Evolutionary conservation across 2,888 invertebrate species (phyloP).

Genomic region (Pollenia griseotomentosa): DNA sequence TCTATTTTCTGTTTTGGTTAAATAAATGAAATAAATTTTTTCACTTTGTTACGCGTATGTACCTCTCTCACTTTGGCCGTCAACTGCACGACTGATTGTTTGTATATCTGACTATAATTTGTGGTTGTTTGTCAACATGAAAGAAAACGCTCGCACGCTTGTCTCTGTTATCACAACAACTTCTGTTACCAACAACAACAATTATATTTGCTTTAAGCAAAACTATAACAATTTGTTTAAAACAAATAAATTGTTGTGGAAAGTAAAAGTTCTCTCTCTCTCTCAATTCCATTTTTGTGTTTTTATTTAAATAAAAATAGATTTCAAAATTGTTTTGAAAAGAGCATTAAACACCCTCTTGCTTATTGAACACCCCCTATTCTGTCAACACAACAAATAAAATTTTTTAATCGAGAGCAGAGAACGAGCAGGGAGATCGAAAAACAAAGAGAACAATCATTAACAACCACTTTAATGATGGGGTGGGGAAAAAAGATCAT

Average conservation of each 20-base stretch:
- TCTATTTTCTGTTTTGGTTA: constrained; percentile 2
- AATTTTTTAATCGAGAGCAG: neutral
- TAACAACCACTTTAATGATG: no score
- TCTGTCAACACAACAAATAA: no score
- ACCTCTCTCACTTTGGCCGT: constrained; percentile 72
- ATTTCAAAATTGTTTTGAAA: constrained; percentile 37
- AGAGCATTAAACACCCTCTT: constrained; percentile 7
- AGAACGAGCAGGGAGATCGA: neutral
- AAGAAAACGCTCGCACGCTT: constrained; percentile 27
- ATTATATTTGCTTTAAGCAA: neutral
- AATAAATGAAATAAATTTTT: neutral
- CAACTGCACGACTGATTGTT: constrained; percentile 77
- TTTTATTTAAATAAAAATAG: constrained; percentile 13
- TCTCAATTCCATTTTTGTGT: neutral
- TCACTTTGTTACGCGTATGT: constrained; percentile 37
- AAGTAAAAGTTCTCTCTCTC: constrained; percentile 7
- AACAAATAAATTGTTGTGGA: constrained; percentile 10
- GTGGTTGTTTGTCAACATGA: constrained; percentile 64
- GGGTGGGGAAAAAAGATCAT: no score
- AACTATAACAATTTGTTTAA: neutral
- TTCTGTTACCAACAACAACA: constrained; percentile 7
- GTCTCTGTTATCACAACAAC: constrained; percentile 11
- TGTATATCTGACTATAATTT: constrained; percentile 67
- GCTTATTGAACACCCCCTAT: neutral
- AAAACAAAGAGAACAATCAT: neutral